These are phyloP conservation scores for Bradypus variegatus DNA, from an alignment of 2,797 vertebrate genomes.

Conservation along the genomic window DNA sequence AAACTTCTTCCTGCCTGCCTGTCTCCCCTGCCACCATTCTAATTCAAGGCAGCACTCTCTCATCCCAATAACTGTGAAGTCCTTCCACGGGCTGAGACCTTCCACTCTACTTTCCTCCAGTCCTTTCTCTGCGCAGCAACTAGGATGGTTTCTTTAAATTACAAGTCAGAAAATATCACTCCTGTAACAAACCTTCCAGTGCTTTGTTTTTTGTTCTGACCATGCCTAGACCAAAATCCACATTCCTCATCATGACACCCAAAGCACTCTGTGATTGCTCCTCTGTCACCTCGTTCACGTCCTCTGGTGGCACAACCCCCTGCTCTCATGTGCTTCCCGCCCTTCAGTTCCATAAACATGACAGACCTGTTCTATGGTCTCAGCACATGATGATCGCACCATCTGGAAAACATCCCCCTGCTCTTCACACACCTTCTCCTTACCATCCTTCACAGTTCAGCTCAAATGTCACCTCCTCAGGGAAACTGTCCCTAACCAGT, in stretches of 20 bases:
- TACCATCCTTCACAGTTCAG: background rate
- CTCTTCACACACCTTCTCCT: background rate
- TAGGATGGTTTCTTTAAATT: background rate
- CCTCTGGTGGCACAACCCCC: background rate
- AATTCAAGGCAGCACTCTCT: background rate
- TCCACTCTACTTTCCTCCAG: background rate
- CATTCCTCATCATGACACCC: background rate
- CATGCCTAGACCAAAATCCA: background rate
- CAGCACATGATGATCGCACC: background rate
- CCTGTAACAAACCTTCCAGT: background rate
- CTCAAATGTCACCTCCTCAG: background rate
- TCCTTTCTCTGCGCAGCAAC: background rate
- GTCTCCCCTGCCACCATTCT: background rate
- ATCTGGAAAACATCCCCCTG: background rate
- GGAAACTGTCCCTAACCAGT: background rate
- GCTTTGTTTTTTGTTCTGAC: background rate
- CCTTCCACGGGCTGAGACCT: background rate
- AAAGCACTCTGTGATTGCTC: background rate
- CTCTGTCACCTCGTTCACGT: background rate
- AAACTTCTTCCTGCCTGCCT: background rate
- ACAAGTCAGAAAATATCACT: background rate
- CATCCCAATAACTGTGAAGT: background rate
- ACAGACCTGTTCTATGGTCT: accelerated
- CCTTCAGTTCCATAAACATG: background rate
- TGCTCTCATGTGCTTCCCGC: background rate